Percentiles rank a stretch among this genome's conserved stretches.
phyloP scores from a whole-genome alignment of 2,888 invertebrate species.

The Gortyna flavago region DNA sequence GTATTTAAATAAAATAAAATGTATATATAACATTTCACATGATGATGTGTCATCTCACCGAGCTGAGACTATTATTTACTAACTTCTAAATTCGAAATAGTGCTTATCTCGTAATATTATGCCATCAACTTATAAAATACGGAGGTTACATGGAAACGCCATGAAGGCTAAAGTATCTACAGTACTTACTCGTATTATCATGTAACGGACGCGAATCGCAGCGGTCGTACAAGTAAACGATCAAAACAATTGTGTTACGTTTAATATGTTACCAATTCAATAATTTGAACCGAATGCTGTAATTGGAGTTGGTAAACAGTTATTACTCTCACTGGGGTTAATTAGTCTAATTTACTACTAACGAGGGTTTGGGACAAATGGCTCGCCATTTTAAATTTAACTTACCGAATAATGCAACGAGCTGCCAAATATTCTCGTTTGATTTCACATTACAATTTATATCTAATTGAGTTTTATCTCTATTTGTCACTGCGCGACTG shows the following conservation, averaged over 20 bases:
- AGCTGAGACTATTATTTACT: not conserved
- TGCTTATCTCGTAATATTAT: not conserved
- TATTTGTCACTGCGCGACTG: slow-evolving; percentile 7
- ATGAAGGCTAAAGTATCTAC: not conserved
- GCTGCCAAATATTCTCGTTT: slow-evolving; percentile 40
- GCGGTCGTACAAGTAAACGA: slow-evolving; percentile 42
- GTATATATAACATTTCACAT: not conserved
- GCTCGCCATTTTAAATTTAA: slow-evolving; percentile 60
- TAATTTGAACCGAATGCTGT: slow-evolving; percentile 69
- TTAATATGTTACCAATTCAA: slow-evolving; percentile 67
- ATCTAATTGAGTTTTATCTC: slow-evolving; percentile 47
- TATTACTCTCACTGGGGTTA: slow-evolving; percentile 75
- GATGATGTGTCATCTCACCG: not conserved
- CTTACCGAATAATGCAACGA: slow-evolving; percentile 39
- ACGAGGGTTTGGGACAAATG: slow-evolving; percentile 67
- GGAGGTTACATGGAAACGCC: not conserved
- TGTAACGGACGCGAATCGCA: slow-evolving; percentile 21
- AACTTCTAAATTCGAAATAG: not conserved
- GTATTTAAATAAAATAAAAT: not conserved
- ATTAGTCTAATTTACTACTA: slow-evolving; percentile 76
- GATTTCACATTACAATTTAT: slow-evolving; percentile 47
- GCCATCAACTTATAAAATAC: too few species aligned
- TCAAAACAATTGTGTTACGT: slow-evolving; percentile 61
- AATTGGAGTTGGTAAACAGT: slow-evolving; percentile 76
- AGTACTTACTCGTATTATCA: not conserved